These are phyloP conservation scores for Oithona nana DNA, from an alignment of 2,888 invertebrate genomes.

Conservation along the genomic window DNA sequence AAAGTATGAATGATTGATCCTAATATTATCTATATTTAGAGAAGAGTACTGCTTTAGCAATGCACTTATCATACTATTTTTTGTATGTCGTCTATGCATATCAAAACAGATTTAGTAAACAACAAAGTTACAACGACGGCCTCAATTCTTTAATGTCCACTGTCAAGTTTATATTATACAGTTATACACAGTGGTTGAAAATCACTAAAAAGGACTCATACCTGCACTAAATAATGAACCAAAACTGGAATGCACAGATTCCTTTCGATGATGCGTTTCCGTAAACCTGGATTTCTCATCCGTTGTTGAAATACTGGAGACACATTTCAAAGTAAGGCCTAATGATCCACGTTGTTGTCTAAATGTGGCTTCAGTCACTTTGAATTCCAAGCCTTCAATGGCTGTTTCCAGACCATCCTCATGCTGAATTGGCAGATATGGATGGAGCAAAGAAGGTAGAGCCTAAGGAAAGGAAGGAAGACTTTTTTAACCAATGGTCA, in stretches of 20 bases:
- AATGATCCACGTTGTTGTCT: background rate
- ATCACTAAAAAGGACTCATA: background rate
- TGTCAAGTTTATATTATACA: too few species aligned
- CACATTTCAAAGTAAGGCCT: background rate
- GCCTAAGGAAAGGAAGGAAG: background rate
- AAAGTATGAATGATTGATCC: too few species aligned
- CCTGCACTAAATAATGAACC: slow-evolving; percentile 6
- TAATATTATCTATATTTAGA: too few species aligned
- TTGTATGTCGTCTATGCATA: too few species aligned
- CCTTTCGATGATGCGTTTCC: slow-evolving; percentile 14
- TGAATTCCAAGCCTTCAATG: slow-evolving; percentile 11
- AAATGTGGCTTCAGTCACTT: slow-evolving; percentile 1
- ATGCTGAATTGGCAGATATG: slow-evolving; percentile 8
- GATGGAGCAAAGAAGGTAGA: background rate
- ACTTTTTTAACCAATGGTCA: background rate
- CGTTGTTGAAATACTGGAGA: slow-evolving; percentile 1
- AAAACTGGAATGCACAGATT: slow-evolving; percentile 11
- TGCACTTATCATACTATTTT: too few species aligned
- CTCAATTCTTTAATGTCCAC: too few species aligned
- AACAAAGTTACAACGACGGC: too few species aligned
- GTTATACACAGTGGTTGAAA: too few species aligned
- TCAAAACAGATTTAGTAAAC: too few species aligned
- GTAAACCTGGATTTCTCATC: background rate
- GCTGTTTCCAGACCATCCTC: slow-evolving; percentile 16
- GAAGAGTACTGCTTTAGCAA: too few species aligned